A percentile compares a stretch with the other conserved stretches of the same genome.
These are phyloP conservation scores for Bubo bubo DNA, from an alignment of 2,113 vertebrate genomes.

Conservation along the genomic window DNA sequence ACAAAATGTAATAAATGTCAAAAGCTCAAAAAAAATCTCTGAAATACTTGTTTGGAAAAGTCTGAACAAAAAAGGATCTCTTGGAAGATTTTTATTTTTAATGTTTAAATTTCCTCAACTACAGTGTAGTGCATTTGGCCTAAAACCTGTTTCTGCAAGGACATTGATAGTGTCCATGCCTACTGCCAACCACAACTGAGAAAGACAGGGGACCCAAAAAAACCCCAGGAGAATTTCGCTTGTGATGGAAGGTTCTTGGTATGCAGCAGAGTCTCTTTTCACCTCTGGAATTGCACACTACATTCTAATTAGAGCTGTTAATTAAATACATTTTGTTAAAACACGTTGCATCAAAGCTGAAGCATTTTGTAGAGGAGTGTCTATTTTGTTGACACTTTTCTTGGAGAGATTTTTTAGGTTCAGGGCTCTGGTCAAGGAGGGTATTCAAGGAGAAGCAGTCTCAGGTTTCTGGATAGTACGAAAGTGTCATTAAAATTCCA, in stretches of 20 bases:
- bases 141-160: neutral
- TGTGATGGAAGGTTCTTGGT: neutral
- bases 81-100: neutral
- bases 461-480: neutral
- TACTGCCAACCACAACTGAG: neutral
- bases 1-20: neutral
- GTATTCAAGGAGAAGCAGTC: neutral
- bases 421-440: neutral
- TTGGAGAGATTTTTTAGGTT: neutral
- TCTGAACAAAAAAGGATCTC: neutral
- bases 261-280: conserved; percentile 15
- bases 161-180: neutral
- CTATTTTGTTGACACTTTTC: neutral
- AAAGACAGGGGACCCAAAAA: neutral
- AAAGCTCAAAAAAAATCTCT: neutral
- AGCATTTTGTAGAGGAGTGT: neutral
- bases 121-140: neutral
- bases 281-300: neutral
- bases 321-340: conserved; percentile 10
- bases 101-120: neutral
- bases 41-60: neutral
- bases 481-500: neutral
- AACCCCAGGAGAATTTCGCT: neutral
- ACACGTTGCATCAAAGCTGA: neutral
- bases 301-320: neutral